Conservation (phyloP, 2,113 vertebrate genomes). For the Mohoua ochrocephala region DNA sequence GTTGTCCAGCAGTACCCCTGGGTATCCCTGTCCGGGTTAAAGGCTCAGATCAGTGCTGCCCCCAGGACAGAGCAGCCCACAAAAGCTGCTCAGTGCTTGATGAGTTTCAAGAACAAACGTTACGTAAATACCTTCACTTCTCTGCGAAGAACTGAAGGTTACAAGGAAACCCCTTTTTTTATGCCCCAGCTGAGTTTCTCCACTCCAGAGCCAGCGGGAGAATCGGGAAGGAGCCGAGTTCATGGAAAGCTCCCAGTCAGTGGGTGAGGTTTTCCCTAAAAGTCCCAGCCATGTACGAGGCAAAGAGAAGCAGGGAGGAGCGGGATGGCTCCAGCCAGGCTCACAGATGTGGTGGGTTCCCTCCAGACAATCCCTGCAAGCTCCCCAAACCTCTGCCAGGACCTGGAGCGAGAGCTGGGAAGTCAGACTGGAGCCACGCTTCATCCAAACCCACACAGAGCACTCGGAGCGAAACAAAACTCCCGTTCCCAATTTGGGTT, state of each 20-base stretch:
- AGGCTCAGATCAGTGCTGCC: background rate
- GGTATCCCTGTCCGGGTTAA: background rate
- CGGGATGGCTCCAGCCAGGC: background rate
- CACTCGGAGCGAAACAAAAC: background rate
- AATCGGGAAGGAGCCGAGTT: fast-evolving
- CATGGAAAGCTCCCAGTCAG: background rate
- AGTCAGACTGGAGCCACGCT: background rate
- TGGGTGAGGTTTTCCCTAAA: background rate
- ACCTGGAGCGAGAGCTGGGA: background rate
- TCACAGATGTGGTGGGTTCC: background rate
- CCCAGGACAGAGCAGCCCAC: background rate
- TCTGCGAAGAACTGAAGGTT: background rate
- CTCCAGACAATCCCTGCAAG: background rate
- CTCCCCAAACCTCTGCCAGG: background rate
- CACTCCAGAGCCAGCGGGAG: background rate
- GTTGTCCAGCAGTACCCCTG: background rate
- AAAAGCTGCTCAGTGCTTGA: background rate
- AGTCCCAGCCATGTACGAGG: background rate
- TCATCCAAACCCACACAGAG: background rate
- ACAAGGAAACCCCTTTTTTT: background rate
- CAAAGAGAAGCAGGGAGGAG: background rate
- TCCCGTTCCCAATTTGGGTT: background rate
- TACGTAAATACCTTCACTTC: background rate
- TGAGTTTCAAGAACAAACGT: background rate
- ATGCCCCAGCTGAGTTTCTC: background rate